Percentiles rank a stretch among this genome's conserved stretches.
These are phyloP conservation scores for Apistogramma diplotaenia DNA, from an alignment of 2,113 vertebrate genomes.

Conservation along the genomic window DNA sequence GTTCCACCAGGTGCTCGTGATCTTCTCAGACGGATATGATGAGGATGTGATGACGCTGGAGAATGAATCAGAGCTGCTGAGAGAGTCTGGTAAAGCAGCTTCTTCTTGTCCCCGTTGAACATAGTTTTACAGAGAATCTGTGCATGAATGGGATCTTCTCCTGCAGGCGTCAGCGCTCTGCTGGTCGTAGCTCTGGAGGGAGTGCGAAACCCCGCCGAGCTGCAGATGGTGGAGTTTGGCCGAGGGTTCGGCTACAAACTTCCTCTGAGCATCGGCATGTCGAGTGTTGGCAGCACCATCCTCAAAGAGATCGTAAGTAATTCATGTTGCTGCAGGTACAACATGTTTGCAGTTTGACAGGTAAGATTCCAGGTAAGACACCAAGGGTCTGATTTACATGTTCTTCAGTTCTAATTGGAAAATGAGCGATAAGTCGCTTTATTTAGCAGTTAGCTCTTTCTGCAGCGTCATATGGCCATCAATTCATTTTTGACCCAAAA, in stretches of 20 bases:
- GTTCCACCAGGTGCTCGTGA: conserved; percentile 78
- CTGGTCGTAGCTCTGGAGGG: conserved; percentile 81
- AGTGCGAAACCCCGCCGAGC: conserved; percentile 62
- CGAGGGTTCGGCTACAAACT: conserved; percentile 81
- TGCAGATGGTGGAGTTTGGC: conserved; percentile 87
- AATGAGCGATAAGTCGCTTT: not conserved
- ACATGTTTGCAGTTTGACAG: not conserved
- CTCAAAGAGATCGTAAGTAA: conserved; percentile 84
- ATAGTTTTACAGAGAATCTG: not conserved
- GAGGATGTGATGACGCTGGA: conserved; percentile 74
- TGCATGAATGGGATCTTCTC: not conserved
- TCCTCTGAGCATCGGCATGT: conserved; percentile 79
- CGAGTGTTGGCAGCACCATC: conserved; percentile 73
- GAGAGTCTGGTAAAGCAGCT: conserved; percentile 66
- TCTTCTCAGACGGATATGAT: conserved; percentile 88
- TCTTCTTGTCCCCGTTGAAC: not conserved
- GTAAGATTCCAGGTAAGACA: not conserved
- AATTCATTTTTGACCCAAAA: too few relatives aligned
- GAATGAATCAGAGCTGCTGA: conserved; percentile 67
- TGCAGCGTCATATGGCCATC: too few relatives aligned
- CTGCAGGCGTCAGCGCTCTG: conserved; percentile 81
- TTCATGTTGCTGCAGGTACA: not conserved
- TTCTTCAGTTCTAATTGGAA: rapidly evolving
- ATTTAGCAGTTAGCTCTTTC: not conserved
- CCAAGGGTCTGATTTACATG: not conserved